Base-by-base conservation (phyloP, 2,797 vertebrate genomes). In the Hipposideros larvatus region DNA sequence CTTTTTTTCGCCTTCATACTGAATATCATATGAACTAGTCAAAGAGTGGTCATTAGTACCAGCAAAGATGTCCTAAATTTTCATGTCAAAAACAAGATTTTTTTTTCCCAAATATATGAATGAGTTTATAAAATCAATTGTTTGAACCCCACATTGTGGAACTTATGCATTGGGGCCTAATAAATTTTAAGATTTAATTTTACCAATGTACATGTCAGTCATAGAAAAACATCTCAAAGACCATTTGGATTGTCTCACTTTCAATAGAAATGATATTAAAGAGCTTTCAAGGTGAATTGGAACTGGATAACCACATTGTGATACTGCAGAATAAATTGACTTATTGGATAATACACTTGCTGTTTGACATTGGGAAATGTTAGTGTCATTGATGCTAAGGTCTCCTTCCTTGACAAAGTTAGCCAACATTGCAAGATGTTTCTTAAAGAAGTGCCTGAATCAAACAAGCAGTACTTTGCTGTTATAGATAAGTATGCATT, bases 221-320 rank as follows among this genome's bases (percentile, higher is more conserved):
- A 94, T 66, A 94, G 68, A 93, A 95, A 24, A 68, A 94, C 85
- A 82, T 88, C 24, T 86, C 28, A 78, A 82, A 70, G 41, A 73
- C 13, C 7, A 31, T 79, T 5, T 61, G 5, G 59, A 77, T 43
- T 59, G 10, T 82, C 43, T 90, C 48, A 19, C 43, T 87, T 96
- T 79, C 15, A 55, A 66, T 31, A 92, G 22, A 91, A 90, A 84
- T 90, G 16, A 77, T 87, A 83, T 90, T 91, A 92, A 92, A 85
- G 55, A 80, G 53, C 43, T 93, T 94, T 85, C 70, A 85, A 31
- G 37, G 24, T 84, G 21, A 95, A 93, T 70, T 95, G 28, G 31
- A 97, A 90, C 66, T 80, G 26, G 19, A n/a, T 77, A 93, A 78
- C 37, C 18, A 73, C 22, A 84, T 70, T 21, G 59, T 92, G 65